These are phyloP conservation scores for Microcebus murinus DNA, from an alignment of 2,113 vertebrate genomes.

Conservation along the genomic window DNA sequence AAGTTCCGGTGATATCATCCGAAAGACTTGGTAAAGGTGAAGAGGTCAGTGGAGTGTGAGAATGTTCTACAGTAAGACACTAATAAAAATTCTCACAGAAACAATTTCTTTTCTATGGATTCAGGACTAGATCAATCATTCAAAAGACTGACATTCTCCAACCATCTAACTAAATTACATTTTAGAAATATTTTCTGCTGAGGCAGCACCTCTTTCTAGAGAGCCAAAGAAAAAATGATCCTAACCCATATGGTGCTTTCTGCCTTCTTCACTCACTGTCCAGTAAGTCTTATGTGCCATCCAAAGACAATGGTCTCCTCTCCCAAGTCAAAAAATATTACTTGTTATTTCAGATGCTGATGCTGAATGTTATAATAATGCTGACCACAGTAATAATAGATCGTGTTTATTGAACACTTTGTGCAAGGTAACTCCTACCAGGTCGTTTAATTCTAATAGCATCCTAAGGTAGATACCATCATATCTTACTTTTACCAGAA, in stretches of 20 bases:
- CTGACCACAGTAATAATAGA: not conserved
- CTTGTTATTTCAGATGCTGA: not conserved
- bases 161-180: constrained; percentile 28
- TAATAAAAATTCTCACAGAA: constrained; percentile 34
- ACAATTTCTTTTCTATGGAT: not conserved
- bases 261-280: not conserved
- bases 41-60: constrained; percentile 45
- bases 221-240: not conserved
- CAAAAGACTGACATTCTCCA: not conserved
- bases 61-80: constrained; percentile 11
- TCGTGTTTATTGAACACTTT: not conserved
- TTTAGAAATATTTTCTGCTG: constrained; percentile 48
- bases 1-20: constrained; percentile 41
- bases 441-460: not conserved
- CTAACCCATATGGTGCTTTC: not conserved
- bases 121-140: not conserved
- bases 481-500: not conserved
- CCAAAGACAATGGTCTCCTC: not conserved
- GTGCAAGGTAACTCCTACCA: not conserved
- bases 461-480: not conserved
- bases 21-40: constrained; percentile 48
- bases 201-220: not conserved
- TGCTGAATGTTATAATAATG: not conserved
- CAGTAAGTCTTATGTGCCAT: not conserved
- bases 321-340: not conserved